Conservation (phyloP, 2,888 invertebrate species). For the Drosophila diplacantha region DNA sequence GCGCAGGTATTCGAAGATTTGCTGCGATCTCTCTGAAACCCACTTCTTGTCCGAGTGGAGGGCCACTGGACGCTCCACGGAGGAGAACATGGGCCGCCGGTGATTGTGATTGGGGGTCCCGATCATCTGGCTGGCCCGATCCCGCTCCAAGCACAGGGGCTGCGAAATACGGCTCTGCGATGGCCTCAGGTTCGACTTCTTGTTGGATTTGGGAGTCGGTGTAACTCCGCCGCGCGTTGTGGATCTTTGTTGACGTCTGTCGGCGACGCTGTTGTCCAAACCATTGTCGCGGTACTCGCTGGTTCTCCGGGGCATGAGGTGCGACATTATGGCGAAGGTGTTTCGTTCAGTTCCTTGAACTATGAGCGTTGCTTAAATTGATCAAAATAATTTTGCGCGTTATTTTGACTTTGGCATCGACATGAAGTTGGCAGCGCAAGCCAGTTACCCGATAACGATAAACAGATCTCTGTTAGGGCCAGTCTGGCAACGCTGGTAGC, state of each 20-base stretch:
- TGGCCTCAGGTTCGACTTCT: not conserved
- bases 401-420: slow-evolving; percentile 15
- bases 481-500: not conserved
- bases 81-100: slow-evolving; percentile 44
- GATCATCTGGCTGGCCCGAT: slow-evolving; percentile 28
- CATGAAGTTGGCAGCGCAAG: slow-evolving; percentile 19
- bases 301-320: slow-evolving; percentile 69
- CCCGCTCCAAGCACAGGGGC: slow-evolving; percentile 33
- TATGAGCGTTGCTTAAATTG: not conserved
- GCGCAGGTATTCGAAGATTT: slow-evolving; percentile 69
- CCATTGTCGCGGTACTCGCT: slow-evolving; percentile 70
- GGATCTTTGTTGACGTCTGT: slow-evolving; percentile 62
- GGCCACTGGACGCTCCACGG: slow-evolving; percentile 61
- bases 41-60: slow-evolving; percentile 75
- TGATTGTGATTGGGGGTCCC: slow-evolving; percentile 33
- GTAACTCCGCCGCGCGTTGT: slow-evolving; percentile 9
- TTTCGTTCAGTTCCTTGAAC: not conserved
- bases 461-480: too few species aligned
- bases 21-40: slow-evolving; percentile 68
- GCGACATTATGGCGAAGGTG: slow-evolving; percentile 1
- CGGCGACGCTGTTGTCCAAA: slow-evolving; percentile 39
- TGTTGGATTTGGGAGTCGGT: slow-evolving; percentile 7
- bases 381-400: slow-evolving; percentile 5
- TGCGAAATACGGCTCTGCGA: slow-evolving; percentile 23
- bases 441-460: too few species aligned